Percentiles rank a stretch among this genome's conserved stretches.
Evolutionary conservation across 2,888 invertebrate genomes (phyloP).

Genomic region (Liodrosophila aerea): DNA sequence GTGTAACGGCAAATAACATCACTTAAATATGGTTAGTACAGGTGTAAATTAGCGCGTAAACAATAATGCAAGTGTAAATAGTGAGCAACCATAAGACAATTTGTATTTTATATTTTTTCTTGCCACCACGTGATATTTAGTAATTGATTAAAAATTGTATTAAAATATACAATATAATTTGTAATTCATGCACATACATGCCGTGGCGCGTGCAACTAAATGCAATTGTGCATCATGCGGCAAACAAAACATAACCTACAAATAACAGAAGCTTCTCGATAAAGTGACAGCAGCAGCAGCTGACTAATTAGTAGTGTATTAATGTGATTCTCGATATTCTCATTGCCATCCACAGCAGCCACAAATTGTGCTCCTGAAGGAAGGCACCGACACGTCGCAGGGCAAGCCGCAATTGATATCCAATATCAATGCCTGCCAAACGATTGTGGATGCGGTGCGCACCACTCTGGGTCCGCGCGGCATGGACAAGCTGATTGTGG

Average conservation of each 20-base stretch:
- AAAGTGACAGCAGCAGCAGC: constrained; percentile 26
- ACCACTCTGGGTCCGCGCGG: constrained; percentile 99
- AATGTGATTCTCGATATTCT: background rate
- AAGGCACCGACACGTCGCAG: constrained; percentile 98
- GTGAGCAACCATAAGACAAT: background rate
- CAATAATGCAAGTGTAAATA: background rate
- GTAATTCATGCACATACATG: no score
- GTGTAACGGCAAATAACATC: constrained; percentile 48
- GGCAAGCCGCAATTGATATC: constrained; percentile 97
- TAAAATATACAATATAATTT: background rate
- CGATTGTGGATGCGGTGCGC: constrained; percentile 96
- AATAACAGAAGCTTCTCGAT: constrained; percentile 66
- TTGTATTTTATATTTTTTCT: background rate
- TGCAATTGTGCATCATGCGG: constrained; percentile 47
- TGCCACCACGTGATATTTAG: constrained; percentile 34
- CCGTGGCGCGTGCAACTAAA: constrained; percentile 13
- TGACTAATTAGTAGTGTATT: constrained; percentile 34
- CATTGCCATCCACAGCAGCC: constrained; percentile 88
- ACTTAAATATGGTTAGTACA: constrained; percentile 75
- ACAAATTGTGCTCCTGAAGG: constrained; percentile 97
- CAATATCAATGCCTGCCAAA: constrained; percentile 98
- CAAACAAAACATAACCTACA: constrained; percentile 67
- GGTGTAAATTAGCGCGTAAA: constrained; percentile 47
- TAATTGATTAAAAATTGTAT: constrained; percentile 6
- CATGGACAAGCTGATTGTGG: constrained; percentile 99